These are phyloP conservation scores for Horisme vitalbata DNA, from an alignment of 2,888 invertebrate genomes.

Conservation along the genomic window DNA sequence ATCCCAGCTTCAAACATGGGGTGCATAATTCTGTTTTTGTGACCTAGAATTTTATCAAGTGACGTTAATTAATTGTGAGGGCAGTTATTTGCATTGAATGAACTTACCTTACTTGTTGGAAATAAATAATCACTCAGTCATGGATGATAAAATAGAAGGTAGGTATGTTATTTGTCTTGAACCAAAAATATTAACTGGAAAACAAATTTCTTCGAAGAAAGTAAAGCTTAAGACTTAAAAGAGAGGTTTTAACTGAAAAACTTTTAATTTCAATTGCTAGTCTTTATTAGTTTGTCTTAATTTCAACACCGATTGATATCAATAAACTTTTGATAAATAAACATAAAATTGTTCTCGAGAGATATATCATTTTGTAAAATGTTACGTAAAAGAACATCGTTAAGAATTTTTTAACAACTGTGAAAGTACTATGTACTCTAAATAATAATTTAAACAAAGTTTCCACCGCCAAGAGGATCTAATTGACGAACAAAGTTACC, in stretches of 20 bases:
- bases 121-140: background rate
- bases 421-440: conserved; percentile 18
- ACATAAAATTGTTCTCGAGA: conserved; percentile 32
- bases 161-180: no score
- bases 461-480: conserved; percentile 65
- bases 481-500: conserved; percentile 73
- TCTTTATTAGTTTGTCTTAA: conserved; percentile 48
- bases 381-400: conserved; percentile 17
- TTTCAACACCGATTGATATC: conserved; percentile 42
- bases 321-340: conserved; percentile 38
- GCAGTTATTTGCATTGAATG: background rate
- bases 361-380: conserved; percentile 56
- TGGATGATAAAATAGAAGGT: no score
- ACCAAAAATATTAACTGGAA: background rate
- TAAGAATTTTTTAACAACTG: conserved; percentile 27
- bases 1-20: conserved; percentile 56
- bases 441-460: conserved; percentile 54
- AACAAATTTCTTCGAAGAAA: no score
- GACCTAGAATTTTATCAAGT: conserved; percentile 52
- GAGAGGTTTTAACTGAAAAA: background rate
- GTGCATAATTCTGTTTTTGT: conserved; percentile 66
- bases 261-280: conserved; percentile 38
- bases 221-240: background rate
- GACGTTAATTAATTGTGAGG: background rate
- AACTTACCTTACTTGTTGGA: conserved; percentile 6